phyloP scores from a whole-genome alignment of 1,140 invertebrate species.

The Idris sp. region DNA sequence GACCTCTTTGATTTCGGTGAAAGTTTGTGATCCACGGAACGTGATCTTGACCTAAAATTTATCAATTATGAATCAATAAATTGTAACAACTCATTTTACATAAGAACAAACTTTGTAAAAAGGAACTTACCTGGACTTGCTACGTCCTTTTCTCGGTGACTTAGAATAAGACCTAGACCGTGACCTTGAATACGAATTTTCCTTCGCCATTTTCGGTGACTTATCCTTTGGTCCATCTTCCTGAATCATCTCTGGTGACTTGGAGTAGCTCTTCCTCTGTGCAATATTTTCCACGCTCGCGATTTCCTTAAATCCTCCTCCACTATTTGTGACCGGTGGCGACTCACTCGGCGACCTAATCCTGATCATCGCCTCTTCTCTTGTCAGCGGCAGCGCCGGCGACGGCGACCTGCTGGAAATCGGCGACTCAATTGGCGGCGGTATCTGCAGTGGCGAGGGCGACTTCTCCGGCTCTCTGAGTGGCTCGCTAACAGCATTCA shows the following conservation, averaged over 20 bases:
- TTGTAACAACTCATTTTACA: no score
- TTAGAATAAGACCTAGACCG: slow-evolving; percentile 66
- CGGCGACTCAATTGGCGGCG: slow-evolving; percentile 60
- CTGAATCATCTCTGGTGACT: slow-evolving; percentile 36
- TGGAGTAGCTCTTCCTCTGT: slow-evolving; percentile 22
- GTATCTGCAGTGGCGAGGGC: slow-evolving; percentile 64
- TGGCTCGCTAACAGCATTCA: slow-evolving; percentile 55
- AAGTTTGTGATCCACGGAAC: slow-evolving; percentile 58
- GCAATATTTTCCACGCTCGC: slow-evolving; percentile 24
- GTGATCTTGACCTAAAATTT: slow-evolving; percentile 42
- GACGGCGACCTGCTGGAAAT: slow-evolving; percentile 70
- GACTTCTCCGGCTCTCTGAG: slow-evolving; percentile 61
- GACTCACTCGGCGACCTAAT: slow-evolving; percentile 70
- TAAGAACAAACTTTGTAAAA: no score
- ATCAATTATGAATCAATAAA: no score
- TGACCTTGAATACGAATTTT: slow-evolving; percentile 66
- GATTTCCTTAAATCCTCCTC: slow-evolving; percentile 20
- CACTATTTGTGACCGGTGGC: slow-evolving; percentile 42
- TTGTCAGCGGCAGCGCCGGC: slow-evolving; percentile 67
- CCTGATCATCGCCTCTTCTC: slow-evolving; percentile 69
- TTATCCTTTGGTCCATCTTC: slow-evolving; percentile 57
- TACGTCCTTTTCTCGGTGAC: slow-evolving; percentile 53
- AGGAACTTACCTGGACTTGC: slow-evolving; percentile 63
- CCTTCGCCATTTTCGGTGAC: slow-evolving; percentile 57
- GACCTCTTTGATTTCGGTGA: slow-evolving; percentile 50